phyloP scores from a whole-genome alignment of 2,113 vertebrate species.

The Antigone vipio region DNA sequence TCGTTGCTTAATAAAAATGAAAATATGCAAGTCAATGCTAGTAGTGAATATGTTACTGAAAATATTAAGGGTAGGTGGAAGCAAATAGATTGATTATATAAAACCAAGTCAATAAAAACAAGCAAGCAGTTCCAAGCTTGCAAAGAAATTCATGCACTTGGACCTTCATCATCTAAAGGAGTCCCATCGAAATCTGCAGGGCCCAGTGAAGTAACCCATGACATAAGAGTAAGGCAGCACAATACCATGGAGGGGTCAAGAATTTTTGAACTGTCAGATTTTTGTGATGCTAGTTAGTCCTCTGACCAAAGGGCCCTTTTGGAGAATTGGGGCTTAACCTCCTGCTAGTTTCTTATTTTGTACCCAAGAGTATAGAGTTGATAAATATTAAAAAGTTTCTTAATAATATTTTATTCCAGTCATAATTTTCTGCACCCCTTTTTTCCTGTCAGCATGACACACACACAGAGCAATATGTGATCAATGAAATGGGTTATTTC shows the following conservation, averaged over 20 bases:
- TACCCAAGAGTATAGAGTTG: neutral
- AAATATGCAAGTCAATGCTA: neutral
- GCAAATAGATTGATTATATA: neutral
- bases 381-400: neutral
- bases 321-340: neutral
- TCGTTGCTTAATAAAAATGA: neutral
- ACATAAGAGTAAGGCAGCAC: neutral
- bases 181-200: neutral
- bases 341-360: neutral
- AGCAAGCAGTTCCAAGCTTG: neutral
- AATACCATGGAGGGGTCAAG: neutral
- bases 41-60: neutral
- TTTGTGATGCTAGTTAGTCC: neutral
- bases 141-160: neutral
- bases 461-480: neutral
- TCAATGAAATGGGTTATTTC: neutral
- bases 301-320: neutral
- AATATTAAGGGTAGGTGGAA: neutral
- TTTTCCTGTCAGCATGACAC: neutral
- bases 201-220: neutral
- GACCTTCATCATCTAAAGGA: neutral
- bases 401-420: neutral
- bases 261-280: neutral
- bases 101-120: neutral
- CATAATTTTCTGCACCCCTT: neutral